Evolutionary conservation across 2,888 invertebrate genomes (phyloP).

Genomic region (Papilio gigon): DNA sequence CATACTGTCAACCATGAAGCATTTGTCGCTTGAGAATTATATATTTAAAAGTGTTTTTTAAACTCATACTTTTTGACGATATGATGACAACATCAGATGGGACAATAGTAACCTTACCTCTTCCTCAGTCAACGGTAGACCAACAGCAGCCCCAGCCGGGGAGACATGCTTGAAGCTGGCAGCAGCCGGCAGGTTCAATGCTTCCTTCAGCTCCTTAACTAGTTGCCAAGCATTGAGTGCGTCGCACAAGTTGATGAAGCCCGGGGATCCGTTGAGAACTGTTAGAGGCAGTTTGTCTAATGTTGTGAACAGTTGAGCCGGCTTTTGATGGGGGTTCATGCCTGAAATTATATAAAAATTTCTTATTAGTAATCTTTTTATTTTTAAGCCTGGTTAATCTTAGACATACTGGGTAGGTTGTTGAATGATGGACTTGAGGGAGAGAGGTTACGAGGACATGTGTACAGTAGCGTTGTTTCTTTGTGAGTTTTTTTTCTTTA

Average conservation of each 20-base stretch:
- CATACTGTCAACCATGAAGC: no score
- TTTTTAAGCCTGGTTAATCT: no score
- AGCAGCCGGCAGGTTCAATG: slow-evolving; percentile 93
- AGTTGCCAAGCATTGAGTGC: slow-evolving; percentile 99
- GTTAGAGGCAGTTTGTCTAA: slow-evolving; percentile 90
- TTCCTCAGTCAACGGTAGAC: slow-evolving; percentile 87
- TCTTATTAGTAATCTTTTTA: no score
- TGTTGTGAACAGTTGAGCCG: slow-evolving; percentile 94
- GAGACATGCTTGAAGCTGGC: slow-evolving; percentile 99
- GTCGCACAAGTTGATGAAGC: slow-evolving; percentile 98
- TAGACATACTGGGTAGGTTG: no score
- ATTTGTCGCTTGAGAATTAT: no score
- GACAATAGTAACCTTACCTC: slow-evolving; percentile 83
- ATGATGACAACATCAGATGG: no score
- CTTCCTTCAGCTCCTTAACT: slow-evolving; percentile 92
- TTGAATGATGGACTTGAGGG: no score
- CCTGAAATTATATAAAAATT: slow-evolving; percentile 70
- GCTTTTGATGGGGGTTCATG: slow-evolving; percentile 99
- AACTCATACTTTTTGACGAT: no score
- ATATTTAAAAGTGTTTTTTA: no score
- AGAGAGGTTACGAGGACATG: no score
- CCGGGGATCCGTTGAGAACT: slow-evolving; percentile 97
- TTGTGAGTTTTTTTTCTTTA: no score
- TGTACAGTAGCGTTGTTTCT: no score
- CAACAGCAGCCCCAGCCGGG: slow-evolving; percentile 98